phyloP scores from a whole-genome alignment of 2,113 vertebrate species.

The Nothoprocta perdicaria region DNA sequence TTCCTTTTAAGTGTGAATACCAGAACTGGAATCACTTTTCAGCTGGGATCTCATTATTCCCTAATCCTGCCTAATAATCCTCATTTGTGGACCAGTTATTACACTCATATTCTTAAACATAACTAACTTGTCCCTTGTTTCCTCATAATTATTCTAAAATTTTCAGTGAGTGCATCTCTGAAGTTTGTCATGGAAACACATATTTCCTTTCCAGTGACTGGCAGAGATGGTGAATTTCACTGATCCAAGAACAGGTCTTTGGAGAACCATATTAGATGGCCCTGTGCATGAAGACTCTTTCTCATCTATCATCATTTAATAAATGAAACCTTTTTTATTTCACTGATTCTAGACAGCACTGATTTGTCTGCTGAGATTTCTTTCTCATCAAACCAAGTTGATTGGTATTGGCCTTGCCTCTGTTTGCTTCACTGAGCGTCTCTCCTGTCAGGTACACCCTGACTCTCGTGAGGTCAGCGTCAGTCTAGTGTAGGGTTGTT shows the following conservation, averaged over 20 bases:
- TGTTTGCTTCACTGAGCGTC: not conserved
- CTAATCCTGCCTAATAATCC: too few relatives aligned
- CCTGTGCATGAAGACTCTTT: not conserved
- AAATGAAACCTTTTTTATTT: not conserved
- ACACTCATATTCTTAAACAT: not conserved
- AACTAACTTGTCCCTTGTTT: not conserved
- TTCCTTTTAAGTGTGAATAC: not conserved
- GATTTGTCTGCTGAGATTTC: not conserved
- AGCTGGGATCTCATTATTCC: not conserved
- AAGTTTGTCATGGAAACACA: not conserved
- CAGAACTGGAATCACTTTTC: not conserved
- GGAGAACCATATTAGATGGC: not conserved
- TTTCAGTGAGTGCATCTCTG: not conserved
- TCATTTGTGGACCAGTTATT: not conserved
- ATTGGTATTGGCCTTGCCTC: not conserved
- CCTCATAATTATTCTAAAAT: not conserved
- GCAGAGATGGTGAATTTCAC: not conserved
- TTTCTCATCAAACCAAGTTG: not conserved
- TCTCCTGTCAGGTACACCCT: not conserved
- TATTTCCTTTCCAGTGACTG: not conserved
- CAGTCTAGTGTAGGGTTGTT: not conserved
- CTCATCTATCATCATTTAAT: not conserved
- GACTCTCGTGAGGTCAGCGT: not conserved
- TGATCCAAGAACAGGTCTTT: not conserved
- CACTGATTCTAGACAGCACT: not conserved